These are phyloP conservation scores for Prietella phreatophila DNA, from an alignment of 2,113 vertebrate genomes.

Conservation along the genomic window DNA sequence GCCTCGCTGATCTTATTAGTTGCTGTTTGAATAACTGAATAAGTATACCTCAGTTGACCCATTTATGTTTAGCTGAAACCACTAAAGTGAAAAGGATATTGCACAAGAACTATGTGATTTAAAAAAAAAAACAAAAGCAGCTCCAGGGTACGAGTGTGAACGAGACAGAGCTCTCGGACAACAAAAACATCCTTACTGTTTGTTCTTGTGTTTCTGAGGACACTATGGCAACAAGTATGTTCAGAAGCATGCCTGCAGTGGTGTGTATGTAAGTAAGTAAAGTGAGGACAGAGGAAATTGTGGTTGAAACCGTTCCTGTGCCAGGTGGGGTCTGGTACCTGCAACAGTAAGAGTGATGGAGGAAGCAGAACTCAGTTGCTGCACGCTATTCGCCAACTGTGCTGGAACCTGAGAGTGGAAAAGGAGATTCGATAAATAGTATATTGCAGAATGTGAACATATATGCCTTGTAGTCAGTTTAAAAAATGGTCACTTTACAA, in stretches of 20 bases:
- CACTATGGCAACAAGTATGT: slow-evolving; percentile 6
- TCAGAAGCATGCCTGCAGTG: slow-evolving; percentile 9
- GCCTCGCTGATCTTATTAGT: neutral
- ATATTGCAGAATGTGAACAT: neutral
- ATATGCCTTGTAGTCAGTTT: neutral
- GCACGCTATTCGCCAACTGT: neutral
- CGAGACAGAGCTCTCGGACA: no score
- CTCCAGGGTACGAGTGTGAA: neutral
- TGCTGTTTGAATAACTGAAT: no score
- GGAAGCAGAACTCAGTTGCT: slow-evolving; percentile 60
- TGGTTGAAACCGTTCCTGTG: slow-evolving; percentile 71
- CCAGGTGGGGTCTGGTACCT: slow-evolving; percentile 60
- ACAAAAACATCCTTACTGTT: no score
- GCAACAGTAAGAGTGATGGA: slow-evolving; percentile 50
- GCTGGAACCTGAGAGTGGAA: neutral
- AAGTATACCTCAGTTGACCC: neutral
- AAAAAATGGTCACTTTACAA: neutral
- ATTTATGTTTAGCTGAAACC: neutral
- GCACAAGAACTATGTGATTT: neutral
- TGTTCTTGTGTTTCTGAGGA: neutral
- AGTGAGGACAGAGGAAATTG: slow-evolving; percentile 61
- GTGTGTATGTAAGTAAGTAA: neutral
- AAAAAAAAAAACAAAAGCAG: neutral
- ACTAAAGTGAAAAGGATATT: neutral
- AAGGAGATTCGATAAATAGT: neutral